A percentile compares a stretch with the other conserved stretches of the same genome.
phyloP scores from a whole-genome alignment of 2,113 vertebrate genomes.

The Mystacornis crossleyi region DNA sequence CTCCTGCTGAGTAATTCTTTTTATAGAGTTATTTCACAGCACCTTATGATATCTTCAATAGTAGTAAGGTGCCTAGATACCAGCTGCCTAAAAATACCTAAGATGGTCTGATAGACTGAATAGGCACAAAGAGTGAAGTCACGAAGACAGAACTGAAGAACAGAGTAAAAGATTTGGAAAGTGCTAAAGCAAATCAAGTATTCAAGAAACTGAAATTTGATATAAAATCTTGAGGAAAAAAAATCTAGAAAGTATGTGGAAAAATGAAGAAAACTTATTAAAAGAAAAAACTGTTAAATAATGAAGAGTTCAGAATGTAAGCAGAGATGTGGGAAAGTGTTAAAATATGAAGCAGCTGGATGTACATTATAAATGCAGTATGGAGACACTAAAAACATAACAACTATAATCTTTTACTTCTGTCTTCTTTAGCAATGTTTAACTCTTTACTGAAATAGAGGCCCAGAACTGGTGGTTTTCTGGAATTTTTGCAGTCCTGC shows the following conservation, averaged over 20 bases:
- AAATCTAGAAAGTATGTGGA: background rate
- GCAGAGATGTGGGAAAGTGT: background rate
- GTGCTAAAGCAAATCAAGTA: background rate
- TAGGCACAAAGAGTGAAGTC: conserved; percentile 1
- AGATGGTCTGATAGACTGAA: background rate
- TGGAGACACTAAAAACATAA: background rate
- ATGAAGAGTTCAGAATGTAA: background rate
- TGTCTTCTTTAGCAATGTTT: background rate
- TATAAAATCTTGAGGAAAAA: background rate
- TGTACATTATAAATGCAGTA: background rate
- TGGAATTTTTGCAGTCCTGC: background rate
- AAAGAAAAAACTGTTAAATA: background rate
- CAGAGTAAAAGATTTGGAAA: background rate
- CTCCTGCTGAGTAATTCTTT: background rate
- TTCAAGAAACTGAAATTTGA: background rate
- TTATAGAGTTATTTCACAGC: background rate
- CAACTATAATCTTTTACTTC: background rate
- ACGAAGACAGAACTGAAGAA: background rate
- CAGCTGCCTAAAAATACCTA: conserved; percentile 24
- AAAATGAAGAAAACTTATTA: background rate
- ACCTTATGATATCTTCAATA: background rate
- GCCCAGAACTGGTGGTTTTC: background rate
- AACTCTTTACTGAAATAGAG: background rate
- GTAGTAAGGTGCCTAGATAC: conserved; percentile 13
- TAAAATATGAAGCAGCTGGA: background rate